These are phyloP conservation scores for Calcarius ornatus DNA, from an alignment of 2,113 vertebrate species.

Conservation along the genomic window DNA sequence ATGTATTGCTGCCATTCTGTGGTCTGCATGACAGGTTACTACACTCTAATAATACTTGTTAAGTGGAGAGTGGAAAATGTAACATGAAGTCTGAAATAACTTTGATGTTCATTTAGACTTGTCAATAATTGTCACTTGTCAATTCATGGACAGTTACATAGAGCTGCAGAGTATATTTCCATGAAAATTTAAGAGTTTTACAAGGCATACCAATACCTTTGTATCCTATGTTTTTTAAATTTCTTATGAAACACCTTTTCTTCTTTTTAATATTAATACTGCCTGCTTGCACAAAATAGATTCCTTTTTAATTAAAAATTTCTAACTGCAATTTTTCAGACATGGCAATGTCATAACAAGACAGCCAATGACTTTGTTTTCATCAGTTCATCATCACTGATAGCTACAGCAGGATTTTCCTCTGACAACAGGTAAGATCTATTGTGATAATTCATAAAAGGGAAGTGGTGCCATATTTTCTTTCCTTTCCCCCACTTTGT, in stretches of 20 bases:
- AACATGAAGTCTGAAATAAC: not conserved
- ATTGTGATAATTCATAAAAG: not conserved
- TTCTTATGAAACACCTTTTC: not conserved
- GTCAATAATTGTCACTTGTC: not conserved
- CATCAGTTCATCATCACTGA: conserved; percentile 93
- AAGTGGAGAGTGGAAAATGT: not conserved
- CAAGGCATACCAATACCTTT: not conserved
- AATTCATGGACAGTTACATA: rapidly evolving
- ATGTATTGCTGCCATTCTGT: not conserved
- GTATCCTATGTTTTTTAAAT: not conserved
- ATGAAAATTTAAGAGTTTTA: not conserved
- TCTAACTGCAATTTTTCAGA: conserved; percentile 74
- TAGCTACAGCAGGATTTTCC: conserved; percentile 93
- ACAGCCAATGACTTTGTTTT: conserved; percentile 97
- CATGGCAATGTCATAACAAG: conserved; percentile 96
- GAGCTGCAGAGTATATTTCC: not conserved
- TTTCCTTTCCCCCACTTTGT: not conserved
- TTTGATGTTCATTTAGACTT: not conserved
- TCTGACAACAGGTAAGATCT: conserved; percentile 89
- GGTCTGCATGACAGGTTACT: not conserved
- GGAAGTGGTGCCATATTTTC: not conserved
- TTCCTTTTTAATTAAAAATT: not conserved
- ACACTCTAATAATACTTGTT: not conserved
- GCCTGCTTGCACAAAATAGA: not conserved
- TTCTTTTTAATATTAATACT: not conserved